Evolutionary conservation across 2,888 invertebrate species (phyloP).

Genomic region (Isoperla grammatica): DNA sequence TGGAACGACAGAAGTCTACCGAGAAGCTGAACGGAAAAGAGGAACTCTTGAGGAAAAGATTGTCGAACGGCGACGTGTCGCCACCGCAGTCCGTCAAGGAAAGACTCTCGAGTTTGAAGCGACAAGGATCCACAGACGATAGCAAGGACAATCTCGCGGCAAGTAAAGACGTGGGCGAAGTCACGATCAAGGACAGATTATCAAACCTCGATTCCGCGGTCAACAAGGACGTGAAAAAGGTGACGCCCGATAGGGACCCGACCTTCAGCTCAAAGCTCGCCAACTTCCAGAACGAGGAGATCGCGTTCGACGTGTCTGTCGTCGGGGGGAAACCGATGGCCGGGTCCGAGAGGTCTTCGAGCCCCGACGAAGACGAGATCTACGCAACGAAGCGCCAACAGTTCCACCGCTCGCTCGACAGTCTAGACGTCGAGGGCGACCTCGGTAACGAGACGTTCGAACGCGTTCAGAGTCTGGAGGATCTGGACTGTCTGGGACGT

Average conservation of each 20-base stretch:
- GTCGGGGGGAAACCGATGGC: neutral
- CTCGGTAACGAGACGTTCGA: slow-evolving; percentile 49
- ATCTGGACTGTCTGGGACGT: slow-evolving; percentile 42
- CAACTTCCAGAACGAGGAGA: slow-evolving; percentile 25
- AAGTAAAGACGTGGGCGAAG: slow-evolving; percentile 16
- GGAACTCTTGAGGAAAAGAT: slow-evolving; percentile 40
- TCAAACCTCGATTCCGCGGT: slow-evolving; percentile 23
- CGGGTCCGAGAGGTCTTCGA: slow-evolving; percentile 46
- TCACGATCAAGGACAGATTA: slow-evolving; percentile 27
- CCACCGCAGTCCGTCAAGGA: slow-evolving; percentile 36
- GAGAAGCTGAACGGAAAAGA: slow-evolving; percentile 23
- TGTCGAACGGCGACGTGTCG: slow-evolving; percentile 57
- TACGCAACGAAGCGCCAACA: slow-evolving; percentile 39
- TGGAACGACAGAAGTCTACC: slow-evolving; percentile 23
- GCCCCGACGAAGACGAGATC: slow-evolving; percentile 53
- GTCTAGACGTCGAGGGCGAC: slow-evolving; percentile 53
- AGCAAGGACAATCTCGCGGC: slow-evolving; percentile 1
- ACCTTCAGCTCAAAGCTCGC: slow-evolving; percentile 31
- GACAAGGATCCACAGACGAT: slow-evolving; percentile 1
- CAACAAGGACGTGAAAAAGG: slow-evolving; percentile 23
- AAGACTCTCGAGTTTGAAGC: slow-evolving; percentile 9
- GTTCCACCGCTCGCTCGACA: slow-evolving; percentile 59
- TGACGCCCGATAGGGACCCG: slow-evolving; percentile 29
- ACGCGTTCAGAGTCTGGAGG: slow-evolving; percentile 59
- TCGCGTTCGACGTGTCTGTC: neutral